Evolutionary conservation across 2,797 vertebrate genomes (phyloP), one percentile per base, ranked within the genome.

Genomic region (Miichthys miiuy): DNA sequence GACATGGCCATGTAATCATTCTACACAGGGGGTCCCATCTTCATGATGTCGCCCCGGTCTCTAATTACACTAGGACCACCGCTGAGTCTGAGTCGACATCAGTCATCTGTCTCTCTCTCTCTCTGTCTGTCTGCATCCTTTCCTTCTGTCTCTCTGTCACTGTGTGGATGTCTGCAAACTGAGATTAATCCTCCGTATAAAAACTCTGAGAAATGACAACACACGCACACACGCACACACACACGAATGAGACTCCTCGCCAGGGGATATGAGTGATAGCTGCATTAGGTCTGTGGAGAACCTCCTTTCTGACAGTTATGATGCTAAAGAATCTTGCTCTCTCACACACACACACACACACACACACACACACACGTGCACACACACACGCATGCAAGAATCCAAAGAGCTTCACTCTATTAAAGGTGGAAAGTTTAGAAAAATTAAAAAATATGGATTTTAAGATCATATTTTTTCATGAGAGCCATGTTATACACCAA

Each of bases 301-400:
- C 68, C 75, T 86, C 72, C 38, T 75, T 69, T 68, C n/a, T 91
- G 90, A 92, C 87, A 91, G 80, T 91, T 90, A 92, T 88, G 81
- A 93, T 91, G 81, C 73, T 92, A 91, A 93, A 91, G 42, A 77
- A 87, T 77, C 72, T 80, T 48, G 65, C 56, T 34, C 57, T 30
- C 41, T 41, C 50, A 25, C 52, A 48, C 16, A 52, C 42, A 51
- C 44, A 20, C 42, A 51, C 44, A 20, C 25, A 25, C 42, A n/a
- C 27, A 34, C 30, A 58, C 38, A 63, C 44, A 72, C 13, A 64
- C 68, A 69, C 48, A 66, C 52, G 58, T n/a, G 42, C 50, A 61
- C 47, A 38, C 10, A 68, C 18, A 57, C 56, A 62, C n/a, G 46
- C 41, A 64, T 34, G 57, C 46, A 48, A 38, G 25, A 62, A 51